A percentile compares a stretch with the other conserved stretches of the same genome.
These are phyloP conservation scores for Crax fasciolata DNA, from an alignment of 2,797 vertebrate species.

Conservation along the genomic window DNA sequence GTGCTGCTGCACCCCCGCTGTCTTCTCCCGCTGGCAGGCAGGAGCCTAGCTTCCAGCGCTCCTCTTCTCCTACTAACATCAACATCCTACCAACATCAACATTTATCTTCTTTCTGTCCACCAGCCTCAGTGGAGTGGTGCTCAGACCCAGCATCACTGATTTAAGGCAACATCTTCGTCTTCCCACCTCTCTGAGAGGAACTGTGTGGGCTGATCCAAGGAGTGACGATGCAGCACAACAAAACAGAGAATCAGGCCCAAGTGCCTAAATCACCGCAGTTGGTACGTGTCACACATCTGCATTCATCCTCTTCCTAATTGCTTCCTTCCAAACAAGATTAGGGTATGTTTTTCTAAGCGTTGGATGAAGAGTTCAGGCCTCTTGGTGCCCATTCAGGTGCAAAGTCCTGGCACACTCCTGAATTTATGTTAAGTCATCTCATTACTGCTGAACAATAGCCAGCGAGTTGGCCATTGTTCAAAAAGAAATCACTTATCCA, in stretches of 20 bases:
- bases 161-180: not conserved
- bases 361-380: not conserved
- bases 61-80: not conserved
- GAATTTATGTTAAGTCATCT: not conserved
- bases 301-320: not conserved
- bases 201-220: not conserved
- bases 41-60: not conserved
- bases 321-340: not conserved
- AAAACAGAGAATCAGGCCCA: not conserved
- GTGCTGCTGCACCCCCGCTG: not conserved
- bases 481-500: slow-evolving; percentile 59
- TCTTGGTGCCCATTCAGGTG: slow-evolving; percentile 20
- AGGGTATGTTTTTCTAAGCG: not conserved
- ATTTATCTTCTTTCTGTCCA: not conserved
- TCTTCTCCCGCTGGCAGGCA: not conserved
- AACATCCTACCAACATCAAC: not conserved
- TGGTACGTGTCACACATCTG: not conserved
- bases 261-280: not conserved
- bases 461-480: slow-evolving; percentile 29
- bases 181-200: not conserved
- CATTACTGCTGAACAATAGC: slow-evolving; percentile 33
- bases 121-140: not conserved
- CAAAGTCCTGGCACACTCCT: not conserved
- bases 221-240: not conserved
- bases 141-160: not conserved